These are phyloP conservation scores for Meloidogyne chitwoodi DNA, from an alignment of 1,140 invertebrate genomes.

Conservation along the genomic window DNA sequence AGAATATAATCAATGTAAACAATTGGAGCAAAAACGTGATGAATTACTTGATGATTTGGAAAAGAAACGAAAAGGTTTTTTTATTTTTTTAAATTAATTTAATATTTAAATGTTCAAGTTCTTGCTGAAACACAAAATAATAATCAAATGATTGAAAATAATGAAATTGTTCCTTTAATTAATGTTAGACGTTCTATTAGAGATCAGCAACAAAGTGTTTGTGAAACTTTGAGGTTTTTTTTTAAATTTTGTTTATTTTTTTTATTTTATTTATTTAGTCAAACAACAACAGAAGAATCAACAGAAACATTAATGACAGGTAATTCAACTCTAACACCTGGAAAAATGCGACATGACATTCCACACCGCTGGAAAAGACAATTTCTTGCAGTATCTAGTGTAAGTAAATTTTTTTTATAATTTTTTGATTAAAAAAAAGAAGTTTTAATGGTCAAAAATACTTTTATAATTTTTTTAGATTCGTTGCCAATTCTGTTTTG, in stretches of 20 bases:
- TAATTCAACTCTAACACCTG: background rate
- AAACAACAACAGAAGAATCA: background rate
- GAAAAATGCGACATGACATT: slow-evolving; percentile 39
- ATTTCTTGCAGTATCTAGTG: slow-evolving; percentile 15
- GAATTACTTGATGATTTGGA: slow-evolving; percentile 27
- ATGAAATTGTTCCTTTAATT: background rate
- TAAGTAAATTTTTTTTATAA: too few species aligned
- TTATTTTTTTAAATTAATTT: too few species aligned
- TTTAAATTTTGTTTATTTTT: slow-evolving; percentile 11
- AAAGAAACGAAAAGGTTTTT: slow-evolving; percentile 14
- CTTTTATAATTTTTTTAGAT: slow-evolving; percentile 4
- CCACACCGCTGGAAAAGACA: slow-evolving; percentile 35
- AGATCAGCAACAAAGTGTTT: background rate
- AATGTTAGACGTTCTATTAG: background rate
- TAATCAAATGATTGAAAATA: background rate
- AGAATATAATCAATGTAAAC: slow-evolving; percentile 29
- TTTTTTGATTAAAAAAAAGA: too few species aligned
- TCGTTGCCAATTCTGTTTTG: slow-evolving; percentile 19
- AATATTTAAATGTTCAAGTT: slow-evolving; percentile 16
- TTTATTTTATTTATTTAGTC: background rate
- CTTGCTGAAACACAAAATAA: slow-evolving; percentile 27
- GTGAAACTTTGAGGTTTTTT: background rate
- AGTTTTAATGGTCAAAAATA: too few species aligned
- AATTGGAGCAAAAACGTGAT: slow-evolving; percentile 32
- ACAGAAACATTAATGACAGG: background rate